Conservation (phyloP, 2,888 invertebrate genomes). For the Orthonevra nobilis region DNA sequence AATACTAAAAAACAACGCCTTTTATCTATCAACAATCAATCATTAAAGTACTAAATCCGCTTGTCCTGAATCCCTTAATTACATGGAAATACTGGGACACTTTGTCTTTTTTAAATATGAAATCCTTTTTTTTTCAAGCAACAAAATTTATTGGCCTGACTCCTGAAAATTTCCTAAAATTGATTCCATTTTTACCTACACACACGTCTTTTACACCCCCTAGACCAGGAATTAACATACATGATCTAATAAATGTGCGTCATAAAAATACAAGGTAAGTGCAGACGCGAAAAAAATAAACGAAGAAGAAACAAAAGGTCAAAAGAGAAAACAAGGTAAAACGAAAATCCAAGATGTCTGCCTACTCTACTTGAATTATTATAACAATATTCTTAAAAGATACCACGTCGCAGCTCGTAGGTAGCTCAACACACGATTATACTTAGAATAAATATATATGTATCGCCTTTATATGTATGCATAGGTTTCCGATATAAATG, state of each 20-base stretch:
- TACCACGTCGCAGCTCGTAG: not conserved
- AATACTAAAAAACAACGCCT: too few relatives aligned
- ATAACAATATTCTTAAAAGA: not conserved
- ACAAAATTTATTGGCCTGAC: too few relatives aligned
- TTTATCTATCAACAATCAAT: too few relatives aligned
- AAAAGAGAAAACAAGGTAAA: constrained; percentile 55
- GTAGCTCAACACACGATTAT: not conserved
- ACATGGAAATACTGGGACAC: too few relatives aligned
- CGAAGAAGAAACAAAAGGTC: constrained; percentile 28
- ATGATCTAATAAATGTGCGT: constrained; percentile 19
- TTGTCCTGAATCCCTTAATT: too few relatives aligned
- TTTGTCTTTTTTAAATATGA: too few relatives aligned
- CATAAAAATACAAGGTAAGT: constrained; percentile 21
- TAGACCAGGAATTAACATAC: constrained; percentile 11
- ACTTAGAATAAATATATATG: not conserved
- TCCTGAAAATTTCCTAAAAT: too few relatives aligned
- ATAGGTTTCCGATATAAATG: constrained; percentile 18
- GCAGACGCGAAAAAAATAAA: not conserved
- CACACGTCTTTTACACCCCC: constrained; percentile 26
- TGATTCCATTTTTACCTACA: constrained; percentile 7
- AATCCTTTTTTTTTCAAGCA: too few relatives aligned
- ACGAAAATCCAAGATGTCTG: constrained; percentile 59
- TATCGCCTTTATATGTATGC: not conserved
- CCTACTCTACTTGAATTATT: constrained; percentile 12
- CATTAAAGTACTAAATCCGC: too few relatives aligned